Percentiles rank a stretch among this genome's conserved stretches.
These are phyloP conservation scores for Atlantisia rogersi DNA, from an alignment of 2,113 vertebrate species.

Conservation along the genomic window DNA sequence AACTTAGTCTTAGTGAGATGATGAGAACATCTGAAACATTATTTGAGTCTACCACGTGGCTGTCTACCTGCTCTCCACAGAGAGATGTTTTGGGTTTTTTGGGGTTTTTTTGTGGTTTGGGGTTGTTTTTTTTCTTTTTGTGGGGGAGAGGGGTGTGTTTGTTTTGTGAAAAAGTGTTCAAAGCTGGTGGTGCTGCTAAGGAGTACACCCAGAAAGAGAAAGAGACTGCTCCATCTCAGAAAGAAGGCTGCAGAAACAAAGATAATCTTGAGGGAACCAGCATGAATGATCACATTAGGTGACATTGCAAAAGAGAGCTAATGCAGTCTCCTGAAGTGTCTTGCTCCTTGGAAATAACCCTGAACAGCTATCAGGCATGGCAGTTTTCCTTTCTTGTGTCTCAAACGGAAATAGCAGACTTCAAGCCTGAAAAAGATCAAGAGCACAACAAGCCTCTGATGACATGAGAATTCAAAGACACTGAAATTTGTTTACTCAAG, in stretches of 20 bases:
- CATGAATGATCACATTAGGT: not conserved
- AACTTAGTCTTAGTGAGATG: not conserved
- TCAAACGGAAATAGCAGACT: not conserved
- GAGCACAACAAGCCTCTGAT: not conserved
- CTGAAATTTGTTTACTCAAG: not conserved
- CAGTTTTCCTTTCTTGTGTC: not conserved
- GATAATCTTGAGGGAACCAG: not conserved
- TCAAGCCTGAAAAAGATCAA: slow-evolving; percentile 1
- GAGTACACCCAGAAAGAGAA: not conserved
- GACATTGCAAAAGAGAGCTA: not conserved
- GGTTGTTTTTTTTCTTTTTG: not conserved
- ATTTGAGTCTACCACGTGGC: not conserved
- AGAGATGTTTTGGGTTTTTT: not conserved
- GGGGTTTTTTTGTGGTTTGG: not conserved
- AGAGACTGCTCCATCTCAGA: not conserved
- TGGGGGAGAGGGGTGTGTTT: too few relatives aligned
- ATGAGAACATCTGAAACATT: not conserved
- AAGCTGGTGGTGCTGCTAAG: not conserved
- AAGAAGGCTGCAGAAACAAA: not conserved
- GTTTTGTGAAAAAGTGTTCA: not conserved
- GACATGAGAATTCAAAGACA: not conserved
- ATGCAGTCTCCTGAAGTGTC: not conserved
- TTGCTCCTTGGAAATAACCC: not conserved
- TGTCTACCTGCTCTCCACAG: not conserved
- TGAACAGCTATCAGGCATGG: not conserved